Evolutionary conservation across 1,140 invertebrate genomes (phyloP), one percentile per base, ranked within the genome.

Genomic region (Theocolax elegans): DNA sequence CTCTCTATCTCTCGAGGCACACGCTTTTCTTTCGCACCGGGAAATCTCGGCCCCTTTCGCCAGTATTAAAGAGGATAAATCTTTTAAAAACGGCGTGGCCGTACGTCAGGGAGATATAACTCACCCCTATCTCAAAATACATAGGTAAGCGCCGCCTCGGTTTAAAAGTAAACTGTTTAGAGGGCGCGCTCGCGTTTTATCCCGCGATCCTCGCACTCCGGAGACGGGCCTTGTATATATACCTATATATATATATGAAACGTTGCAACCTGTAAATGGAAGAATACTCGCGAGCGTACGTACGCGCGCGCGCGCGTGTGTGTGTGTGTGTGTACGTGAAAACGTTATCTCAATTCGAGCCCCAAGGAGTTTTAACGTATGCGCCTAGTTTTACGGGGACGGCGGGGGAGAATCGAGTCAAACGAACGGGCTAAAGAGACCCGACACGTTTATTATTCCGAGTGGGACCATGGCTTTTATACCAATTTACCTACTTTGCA

Each of bases 121-220:
- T 84, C 80, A 84, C 74, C 78, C 79, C 80, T 84, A 84, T 83
- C 82, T 83, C 74, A 82, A 80, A 84, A 82, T 82, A 81, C 78
- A 79, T 79, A 82, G 77, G 78, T 81, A 80, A 35, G 38, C 15
- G 49, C 54, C 42, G 53, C 27, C 13, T 38, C 40, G 79, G 74
- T 83, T 83, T 83, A 77, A 79, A 81, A 83, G 80, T 79, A 82
- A 81, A 83, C 79, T 79, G 81, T 83, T 83, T 83, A 82, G 78
- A 78, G 74, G 74, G 42, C 74, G 72, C 75, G 60, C 31, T 49
- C 40, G 49, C 44, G 38, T 12, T n/a, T n/a, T n/a, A n/a, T n/a
- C n/a, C n/a, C n/a, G n/a, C n/a, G n/a, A n/a, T n/a, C n/a, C n/a
- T n/a, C n/a, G n/a, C n/a, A n/a, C n/a, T n/a, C n/a, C n/a, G n/a